phyloP scores from a whole-genome alignment of 2,797 vertebrate species.

The Neostethus bicornis region DNA sequence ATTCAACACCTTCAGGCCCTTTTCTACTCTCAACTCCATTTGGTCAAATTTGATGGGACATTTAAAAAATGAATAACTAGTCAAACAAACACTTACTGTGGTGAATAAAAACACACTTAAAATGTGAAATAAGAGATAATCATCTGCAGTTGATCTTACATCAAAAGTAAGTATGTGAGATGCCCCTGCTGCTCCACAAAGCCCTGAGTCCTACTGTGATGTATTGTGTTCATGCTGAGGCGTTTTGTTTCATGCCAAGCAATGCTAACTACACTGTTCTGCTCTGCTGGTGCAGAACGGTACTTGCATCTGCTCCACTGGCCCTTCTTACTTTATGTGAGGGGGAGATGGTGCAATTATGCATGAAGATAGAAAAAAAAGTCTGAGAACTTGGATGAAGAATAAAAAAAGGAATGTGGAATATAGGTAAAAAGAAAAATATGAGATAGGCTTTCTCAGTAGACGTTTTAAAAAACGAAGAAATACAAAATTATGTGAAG shows the following conservation, averaged over 20 bases:
- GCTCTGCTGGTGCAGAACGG: constrained; percentile 72
- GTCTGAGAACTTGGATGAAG: constrained; percentile 7
- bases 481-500: constrained; percentile 18
- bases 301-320: constrained; percentile 63
- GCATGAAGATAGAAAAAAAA: constrained; percentile 32
- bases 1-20: not conserved
- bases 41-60: not conserved
- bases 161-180: constrained; percentile 41
- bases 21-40: not conserved
- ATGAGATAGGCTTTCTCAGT: not conserved
- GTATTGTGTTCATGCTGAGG: constrained; percentile 55
- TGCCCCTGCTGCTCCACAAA: constrained; percentile 42
- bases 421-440: not conserved
- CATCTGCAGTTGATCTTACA: constrained; percentile 32
- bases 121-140: constrained; percentile 23
- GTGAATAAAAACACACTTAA: constrained; percentile 1
- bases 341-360: constrained; percentile 35
- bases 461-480: not conserved
- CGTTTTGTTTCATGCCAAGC: constrained; percentile 71
- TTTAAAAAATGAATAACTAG: constrained; percentile 2
- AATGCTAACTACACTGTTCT: constrained; percentile 71
- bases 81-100: not conserved
- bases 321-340: constrained; percentile 34
- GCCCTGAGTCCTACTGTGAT: constrained; percentile 51
- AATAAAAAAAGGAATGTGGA: not conserved